Percentiles rank a stretch among this genome's conserved stretches.
These are phyloP conservation scores for Indicator indicator DNA, from an alignment of 2,113 vertebrate genomes.

Conservation along the genomic window DNA sequence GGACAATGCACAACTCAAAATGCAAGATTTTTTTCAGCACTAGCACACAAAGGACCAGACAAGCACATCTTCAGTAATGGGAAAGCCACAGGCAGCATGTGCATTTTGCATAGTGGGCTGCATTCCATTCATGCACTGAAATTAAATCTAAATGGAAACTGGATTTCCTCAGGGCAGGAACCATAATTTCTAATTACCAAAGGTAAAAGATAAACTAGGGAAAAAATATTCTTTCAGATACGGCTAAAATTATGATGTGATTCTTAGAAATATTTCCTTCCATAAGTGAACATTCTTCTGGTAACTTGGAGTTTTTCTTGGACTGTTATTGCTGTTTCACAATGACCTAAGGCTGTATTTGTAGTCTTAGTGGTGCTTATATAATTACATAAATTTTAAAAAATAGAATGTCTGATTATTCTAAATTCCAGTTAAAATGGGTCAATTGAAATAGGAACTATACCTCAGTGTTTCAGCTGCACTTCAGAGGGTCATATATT, in stretches of 20 bases:
- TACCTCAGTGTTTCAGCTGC: background rate
- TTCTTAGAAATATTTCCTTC: slow-evolving; percentile 60
- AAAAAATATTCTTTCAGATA: slow-evolving; percentile 38
- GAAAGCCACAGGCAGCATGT: background rate
- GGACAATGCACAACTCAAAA: background rate
- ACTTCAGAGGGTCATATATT: background rate
- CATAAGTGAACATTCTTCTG: slow-evolving; percentile 57
- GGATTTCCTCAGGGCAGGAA: slow-evolving; percentile 52
- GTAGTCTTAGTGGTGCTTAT: slow-evolving; percentile 41
- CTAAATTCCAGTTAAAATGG: slow-evolving; percentile 47
- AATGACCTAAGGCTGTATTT: slow-evolving; percentile 48
- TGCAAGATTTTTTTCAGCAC: background rate
- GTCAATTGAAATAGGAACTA: slow-evolving; percentile 8
- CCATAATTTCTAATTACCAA: slow-evolving; percentile 60
- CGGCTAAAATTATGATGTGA: slow-evolving; percentile 46
- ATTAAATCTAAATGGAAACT: slow-evolving; percentile 53
- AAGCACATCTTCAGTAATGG: background rate
- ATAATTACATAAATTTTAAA: slow-evolving; percentile 46
- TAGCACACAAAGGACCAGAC: background rate
- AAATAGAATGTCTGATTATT: slow-evolving; percentile 13
- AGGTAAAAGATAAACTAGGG: slow-evolving; percentile 67
- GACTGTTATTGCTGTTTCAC: slow-evolving; percentile 32
- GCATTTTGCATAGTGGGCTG: background rate
- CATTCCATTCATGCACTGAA: slow-evolving; percentile 58
- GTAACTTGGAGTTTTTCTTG: slow-evolving; percentile 61